Conservation (phyloP, 2,888 invertebrate genomes). For the Glyphotaelius pellucidus region DNA sequence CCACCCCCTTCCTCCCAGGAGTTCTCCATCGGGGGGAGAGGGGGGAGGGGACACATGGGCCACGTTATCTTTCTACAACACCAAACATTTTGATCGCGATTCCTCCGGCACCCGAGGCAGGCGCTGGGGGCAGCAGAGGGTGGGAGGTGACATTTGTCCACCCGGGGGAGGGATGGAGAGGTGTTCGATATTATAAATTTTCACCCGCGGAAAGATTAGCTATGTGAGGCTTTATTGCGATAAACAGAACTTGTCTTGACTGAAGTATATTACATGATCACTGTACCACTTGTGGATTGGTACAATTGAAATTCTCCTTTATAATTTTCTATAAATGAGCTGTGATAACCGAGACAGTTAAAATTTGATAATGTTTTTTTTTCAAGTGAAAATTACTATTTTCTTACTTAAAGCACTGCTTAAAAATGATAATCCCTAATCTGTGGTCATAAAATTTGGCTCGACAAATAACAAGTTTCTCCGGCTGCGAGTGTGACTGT, state of each 20-base stretch:
- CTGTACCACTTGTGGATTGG: background rate
- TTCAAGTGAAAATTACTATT: background rate
- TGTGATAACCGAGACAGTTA: background rate
- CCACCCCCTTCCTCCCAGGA: conserved; percentile 46
- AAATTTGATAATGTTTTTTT: background rate
- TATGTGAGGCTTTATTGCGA: background rate
- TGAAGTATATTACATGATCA: background rate
- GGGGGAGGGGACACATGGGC: conserved; percentile 63
- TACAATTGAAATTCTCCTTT: background rate
- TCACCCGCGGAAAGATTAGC: conserved; percentile 44
- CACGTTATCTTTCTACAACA: conserved; percentile 67
- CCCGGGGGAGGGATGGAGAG: conserved; percentile 27
- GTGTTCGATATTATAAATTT: conserved; percentile 40
- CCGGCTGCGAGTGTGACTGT: background rate
- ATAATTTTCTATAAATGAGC: background rate
- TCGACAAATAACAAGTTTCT: background rate
- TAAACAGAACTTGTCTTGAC: background rate
- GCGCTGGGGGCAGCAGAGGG: conserved; percentile 35
- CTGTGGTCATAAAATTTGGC: background rate
- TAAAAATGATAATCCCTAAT: background rate
- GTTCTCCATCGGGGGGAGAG: background rate
- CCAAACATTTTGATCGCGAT: conserved; percentile 67
- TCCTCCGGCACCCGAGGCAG: conserved; percentile 51
- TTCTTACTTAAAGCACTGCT: background rate
- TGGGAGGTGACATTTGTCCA: conserved; percentile 9